These are phyloP conservation scores for Muntiacus reevesi DNA, from an alignment of 2,113 vertebrate genomes.

Conservation along the genomic window DNA sequence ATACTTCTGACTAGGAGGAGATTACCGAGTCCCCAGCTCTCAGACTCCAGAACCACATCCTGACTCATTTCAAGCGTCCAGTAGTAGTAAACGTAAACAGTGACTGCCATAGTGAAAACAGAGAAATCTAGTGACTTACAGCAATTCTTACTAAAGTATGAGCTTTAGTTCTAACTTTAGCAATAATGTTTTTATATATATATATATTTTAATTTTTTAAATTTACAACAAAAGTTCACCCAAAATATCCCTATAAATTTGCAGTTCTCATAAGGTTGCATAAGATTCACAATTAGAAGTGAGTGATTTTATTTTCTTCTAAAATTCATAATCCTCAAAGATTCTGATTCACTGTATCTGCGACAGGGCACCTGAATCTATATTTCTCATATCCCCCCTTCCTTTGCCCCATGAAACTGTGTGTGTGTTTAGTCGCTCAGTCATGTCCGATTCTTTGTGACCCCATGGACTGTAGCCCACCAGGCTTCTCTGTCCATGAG, in stretches of 20 bases:
- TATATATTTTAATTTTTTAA: not conserved
- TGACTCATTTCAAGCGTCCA: not conserved
- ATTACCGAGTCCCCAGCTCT: not conserved
- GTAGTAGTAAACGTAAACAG: not conserved
- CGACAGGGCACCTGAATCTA: rapidly evolving
- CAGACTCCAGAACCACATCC: not conserved
- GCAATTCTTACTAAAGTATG: not conserved
- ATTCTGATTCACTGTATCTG: not conserved
- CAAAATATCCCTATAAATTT: not conserved
- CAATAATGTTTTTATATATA: not conserved
- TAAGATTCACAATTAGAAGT: not conserved
- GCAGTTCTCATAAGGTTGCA: not conserved
- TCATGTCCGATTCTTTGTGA: not conserved
- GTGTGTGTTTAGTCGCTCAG: not conserved
- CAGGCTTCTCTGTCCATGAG: not conserved
- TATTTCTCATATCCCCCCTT: not conserved
- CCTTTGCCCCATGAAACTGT: not conserved
- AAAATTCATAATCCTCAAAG: not conserved
- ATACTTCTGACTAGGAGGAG: not conserved
- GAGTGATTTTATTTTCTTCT: not conserved
- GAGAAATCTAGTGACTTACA: not conserved
- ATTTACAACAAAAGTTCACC: not conserved
- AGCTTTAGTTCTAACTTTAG: not conserved
- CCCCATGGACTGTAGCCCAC: not conserved
- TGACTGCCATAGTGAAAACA: not conserved